Evolutionary conservation across 2,888 invertebrate species (phyloP), one percentile per base, ranked within the genome.

Genomic region (Leptopilina syphax): DNA sequence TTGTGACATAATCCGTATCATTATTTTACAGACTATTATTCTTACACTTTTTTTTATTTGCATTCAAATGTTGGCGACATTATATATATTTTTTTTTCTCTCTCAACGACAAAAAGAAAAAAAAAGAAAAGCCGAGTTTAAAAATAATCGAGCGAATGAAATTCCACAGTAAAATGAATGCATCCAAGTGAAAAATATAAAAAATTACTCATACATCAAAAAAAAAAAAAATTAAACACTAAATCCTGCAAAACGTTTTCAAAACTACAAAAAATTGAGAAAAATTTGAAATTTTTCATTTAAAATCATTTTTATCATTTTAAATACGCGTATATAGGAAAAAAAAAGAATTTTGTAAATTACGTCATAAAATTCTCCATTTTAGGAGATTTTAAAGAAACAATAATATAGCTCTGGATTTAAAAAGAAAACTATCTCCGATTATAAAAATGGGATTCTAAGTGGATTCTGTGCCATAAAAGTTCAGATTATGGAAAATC

Each of bases 361-460:
- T 34, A 34, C 12, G 12, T 57, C 1, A 10, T 57, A 57, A 57
- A 44, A 44, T 44, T 44, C 44, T 7, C 7, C 44, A 47, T 68
- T 50, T 44, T 50, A 44, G 67, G 67, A 27, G 8, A 50, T 24
- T 12, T 70, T 70, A 10, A 27, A 70, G 68, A 50, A 27, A 50
- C 12, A 70, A 50, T 18, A 18, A 9, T 18, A 24, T 24, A 24
- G 18, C 9, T 12, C n/a, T 66, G 27, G 41, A 18, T 44, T 34
- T 9, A n/a, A 18, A 66, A n/a, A 27, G 47, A 70, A 70, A 24
- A 12, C 47, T 70, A 70, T 70, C 68, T 70, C 9, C 68, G 68
- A 70, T 70, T 70, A 70, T 70, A 70, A 70, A 70, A 70, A 70
- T 50, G 6, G 68, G 24, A 50, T 70, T 54, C 18, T 50, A 70